Conservation (phyloP, 2,113 vertebrate species). For the Motacilla alba region DNA sequence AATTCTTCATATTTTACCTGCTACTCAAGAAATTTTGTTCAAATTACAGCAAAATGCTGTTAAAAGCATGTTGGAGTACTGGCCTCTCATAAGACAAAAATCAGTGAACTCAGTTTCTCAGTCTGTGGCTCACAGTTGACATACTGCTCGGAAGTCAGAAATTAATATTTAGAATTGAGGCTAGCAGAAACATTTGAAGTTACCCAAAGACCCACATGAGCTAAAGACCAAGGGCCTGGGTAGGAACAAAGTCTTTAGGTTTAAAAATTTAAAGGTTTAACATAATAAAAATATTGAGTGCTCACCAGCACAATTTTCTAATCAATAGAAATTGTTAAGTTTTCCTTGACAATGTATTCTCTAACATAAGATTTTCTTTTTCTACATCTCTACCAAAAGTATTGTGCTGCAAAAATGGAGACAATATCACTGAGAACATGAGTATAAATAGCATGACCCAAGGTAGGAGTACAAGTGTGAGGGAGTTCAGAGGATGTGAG, state of each 20-base stretch:
- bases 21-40: background rate
- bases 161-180: background rate
- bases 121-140: background rate
- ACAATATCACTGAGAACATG: background rate
- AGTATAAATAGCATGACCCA: background rate
- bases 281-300: background rate
- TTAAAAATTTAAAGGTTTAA: background rate
- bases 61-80: background rate
- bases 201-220: background rate
- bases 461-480: background rate
- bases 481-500: background rate
- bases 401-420: background rate
- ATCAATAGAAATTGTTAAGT: background rate
- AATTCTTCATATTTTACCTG: background rate
- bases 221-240: background rate
- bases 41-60: background rate
- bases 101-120: background rate
- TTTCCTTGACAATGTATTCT: background rate
- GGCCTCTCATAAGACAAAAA: background rate
- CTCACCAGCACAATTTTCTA: background rate
- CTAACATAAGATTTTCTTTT: background rate
- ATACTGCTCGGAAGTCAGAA: background rate
- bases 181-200: background rate
- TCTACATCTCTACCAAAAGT: background rate
- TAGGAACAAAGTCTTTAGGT: background rate